Evolutionary conservation across 2,888 invertebrate species (phyloP).

Genomic region (Mylabris sibirica): DNA sequence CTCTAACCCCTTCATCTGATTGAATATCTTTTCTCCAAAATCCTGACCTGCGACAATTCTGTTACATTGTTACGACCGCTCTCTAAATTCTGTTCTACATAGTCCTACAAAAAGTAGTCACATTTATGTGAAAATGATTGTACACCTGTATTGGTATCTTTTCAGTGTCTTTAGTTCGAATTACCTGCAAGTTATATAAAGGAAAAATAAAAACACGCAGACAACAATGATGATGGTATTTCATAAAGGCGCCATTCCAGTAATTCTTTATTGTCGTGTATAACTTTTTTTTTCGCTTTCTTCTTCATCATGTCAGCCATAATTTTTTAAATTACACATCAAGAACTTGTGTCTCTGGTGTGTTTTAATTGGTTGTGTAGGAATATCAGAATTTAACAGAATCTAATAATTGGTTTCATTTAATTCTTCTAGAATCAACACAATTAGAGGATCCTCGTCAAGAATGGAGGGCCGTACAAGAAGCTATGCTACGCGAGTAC

Average conservation of each 20-base stretch:
- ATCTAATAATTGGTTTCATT: neutral
- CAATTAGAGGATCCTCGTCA: constrained; percentile 96
- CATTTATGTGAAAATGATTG: no score
- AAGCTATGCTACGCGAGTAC: constrained; percentile 96
- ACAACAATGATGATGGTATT: neutral
- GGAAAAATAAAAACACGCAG: neutral
- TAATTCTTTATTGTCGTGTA: neutral
- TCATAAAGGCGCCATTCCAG: neutral
- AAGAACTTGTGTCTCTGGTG: neutral
- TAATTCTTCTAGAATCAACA: constrained; percentile 80
- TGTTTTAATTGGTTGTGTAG: no score
- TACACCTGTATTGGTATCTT: no score
- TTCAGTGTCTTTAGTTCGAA: no score
- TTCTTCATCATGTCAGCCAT: constrained; percentile 18
- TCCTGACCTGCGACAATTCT: no score
- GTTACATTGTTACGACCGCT: no score
- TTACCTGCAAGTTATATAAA: neutral
- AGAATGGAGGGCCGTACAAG: constrained; percentile 96
- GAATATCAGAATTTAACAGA: no score
- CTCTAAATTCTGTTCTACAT: no score
- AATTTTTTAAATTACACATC: constrained; percentile 26
- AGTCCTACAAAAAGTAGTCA: no score
- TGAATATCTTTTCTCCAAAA: no score
- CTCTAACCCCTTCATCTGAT: no score
- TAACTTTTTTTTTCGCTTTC: constrained; percentile 20